Conservation (phyloP, 2,113 vertebrate species). For the Aphyosemion australe region DNA sequence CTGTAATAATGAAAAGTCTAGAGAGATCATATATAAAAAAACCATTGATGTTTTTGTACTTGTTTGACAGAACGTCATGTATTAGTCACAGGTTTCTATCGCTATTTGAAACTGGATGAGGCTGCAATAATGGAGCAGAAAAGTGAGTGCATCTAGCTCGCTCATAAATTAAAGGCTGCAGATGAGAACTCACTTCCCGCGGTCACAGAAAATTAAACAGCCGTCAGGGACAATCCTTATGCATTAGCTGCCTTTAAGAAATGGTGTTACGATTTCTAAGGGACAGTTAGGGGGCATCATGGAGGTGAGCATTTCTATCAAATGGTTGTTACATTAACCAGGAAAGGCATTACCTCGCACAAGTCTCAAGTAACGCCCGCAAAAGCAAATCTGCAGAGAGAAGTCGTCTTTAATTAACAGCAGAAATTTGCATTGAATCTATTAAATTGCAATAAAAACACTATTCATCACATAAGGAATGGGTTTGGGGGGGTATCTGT, state of each 20-base stretch:
- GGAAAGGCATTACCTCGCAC: not conserved
- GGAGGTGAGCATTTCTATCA: not conserved
- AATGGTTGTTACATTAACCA: not conserved
- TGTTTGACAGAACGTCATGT: not conserved
- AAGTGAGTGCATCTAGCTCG: no score
- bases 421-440: not conserved
- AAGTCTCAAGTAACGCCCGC: no score
- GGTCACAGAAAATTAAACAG: not conserved
- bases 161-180: slow-evolving; percentile 15
- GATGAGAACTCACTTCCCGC: not conserved
- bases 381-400: no score
- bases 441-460: no score
- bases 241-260: slow-evolving; percentile 1
- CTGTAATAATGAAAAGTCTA: not conserved
- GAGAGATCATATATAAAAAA: not conserved
- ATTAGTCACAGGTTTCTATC: not conserved
- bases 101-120: not conserved
- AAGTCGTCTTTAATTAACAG: not conserved
- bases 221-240: no score
- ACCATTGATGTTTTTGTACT: not conserved
- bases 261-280: not conserved
- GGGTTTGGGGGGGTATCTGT: no score
- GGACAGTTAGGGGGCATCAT: not conserved
- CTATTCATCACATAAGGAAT: no score
- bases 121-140: not conserved